Conservation (phyloP, 2,888 invertebrate species). For the Ischnus inquisitorius region DNA sequence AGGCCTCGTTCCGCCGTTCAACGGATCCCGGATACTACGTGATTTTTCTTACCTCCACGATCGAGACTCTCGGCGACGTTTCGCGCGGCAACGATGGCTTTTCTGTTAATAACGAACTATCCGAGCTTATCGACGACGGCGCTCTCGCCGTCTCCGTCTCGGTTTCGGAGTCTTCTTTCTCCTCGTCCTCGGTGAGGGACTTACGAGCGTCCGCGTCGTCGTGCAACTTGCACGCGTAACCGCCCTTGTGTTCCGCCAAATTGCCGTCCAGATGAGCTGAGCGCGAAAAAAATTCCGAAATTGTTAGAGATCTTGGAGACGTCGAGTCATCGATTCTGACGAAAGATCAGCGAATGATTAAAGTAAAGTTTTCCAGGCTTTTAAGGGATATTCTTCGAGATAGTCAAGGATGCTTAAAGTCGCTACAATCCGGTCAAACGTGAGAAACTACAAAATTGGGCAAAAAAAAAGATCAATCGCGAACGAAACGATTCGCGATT, state of each 20-base stretch:
- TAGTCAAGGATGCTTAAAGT: too few relatives aligned
- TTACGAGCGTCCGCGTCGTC: slow-evolving; percentile 69
- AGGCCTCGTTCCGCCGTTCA: not conserved
- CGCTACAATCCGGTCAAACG: too few relatives aligned
- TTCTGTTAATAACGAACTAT: slow-evolving; percentile 75
- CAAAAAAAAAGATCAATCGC: too few relatives aligned
- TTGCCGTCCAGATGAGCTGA: slow-evolving; percentile 80
- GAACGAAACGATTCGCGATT: too few relatives aligned
- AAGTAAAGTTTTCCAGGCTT: too few relatives aligned
- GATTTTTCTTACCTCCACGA: slow-evolving; percentile 81
- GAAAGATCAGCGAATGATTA: too few relatives aligned
- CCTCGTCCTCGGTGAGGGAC: slow-evolving; percentile 67
- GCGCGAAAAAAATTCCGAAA: slow-evolving; percentile 39
- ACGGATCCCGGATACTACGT: slow-evolving; percentile 44
- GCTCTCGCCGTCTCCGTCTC: slow-evolving; percentile 78
- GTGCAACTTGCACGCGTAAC: slow-evolving; percentile 78
- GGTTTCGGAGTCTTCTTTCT: slow-evolving; percentile 78
- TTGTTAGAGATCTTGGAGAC: not conserved
- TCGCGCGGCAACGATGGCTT: slow-evolving; percentile 74
- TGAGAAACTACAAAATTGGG: too few relatives aligned
- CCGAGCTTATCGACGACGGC: slow-evolving; percentile 77
- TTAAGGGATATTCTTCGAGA: too few relatives aligned
- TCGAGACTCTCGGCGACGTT: slow-evolving; percentile 80
- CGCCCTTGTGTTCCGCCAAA: slow-evolving; percentile 75
- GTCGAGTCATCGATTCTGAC: too few relatives aligned